A percentile compares a stretch with the other conserved stretches of the same genome.
Conservation (phyloP, 2,888 invertebrate species). For the Octonoba sinensis region DNA sequence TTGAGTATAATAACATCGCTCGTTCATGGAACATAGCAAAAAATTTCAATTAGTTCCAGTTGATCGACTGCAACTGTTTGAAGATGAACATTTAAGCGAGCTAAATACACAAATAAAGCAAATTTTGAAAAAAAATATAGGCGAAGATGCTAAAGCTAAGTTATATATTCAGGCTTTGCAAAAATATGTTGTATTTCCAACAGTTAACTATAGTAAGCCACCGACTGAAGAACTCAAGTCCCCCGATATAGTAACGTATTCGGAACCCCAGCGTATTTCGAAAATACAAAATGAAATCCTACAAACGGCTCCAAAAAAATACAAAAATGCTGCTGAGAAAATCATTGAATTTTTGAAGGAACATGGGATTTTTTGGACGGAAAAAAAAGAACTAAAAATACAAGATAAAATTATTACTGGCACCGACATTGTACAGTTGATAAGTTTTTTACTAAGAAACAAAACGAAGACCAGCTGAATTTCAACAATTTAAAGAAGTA, state of each 20-base stretch:
- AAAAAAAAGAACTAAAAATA: neutral
- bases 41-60: slow-evolving; percentile 16
- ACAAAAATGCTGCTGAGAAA: neutral
- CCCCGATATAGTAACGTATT: neutral
- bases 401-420: neutral
- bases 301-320: neutral
- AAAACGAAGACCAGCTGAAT: neutral
- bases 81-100: neutral
- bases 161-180: neutral
- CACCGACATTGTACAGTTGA: neutral
- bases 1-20: slow-evolving; percentile 10
- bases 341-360: neutral
- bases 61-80: slow-evolving; percentile 7
- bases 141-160: slow-evolving; percentile 4
- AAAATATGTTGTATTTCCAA: neutral
- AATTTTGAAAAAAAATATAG: slow-evolving; percentile 10
- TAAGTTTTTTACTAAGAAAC: neutral
- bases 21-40: slow-evolving; percentile 20
- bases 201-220: no score
- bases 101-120: slow-evolving; percentile 11
- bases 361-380: neutral
- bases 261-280: no score
- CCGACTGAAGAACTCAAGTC: neutral
- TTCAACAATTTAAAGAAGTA: neutral
- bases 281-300: neutral